Evolutionary conservation across 2,797 vertebrate species (phyloP), one percentile per base, ranked within the genome.

Genomic region (Threskiornis aethiopicus): DNA sequence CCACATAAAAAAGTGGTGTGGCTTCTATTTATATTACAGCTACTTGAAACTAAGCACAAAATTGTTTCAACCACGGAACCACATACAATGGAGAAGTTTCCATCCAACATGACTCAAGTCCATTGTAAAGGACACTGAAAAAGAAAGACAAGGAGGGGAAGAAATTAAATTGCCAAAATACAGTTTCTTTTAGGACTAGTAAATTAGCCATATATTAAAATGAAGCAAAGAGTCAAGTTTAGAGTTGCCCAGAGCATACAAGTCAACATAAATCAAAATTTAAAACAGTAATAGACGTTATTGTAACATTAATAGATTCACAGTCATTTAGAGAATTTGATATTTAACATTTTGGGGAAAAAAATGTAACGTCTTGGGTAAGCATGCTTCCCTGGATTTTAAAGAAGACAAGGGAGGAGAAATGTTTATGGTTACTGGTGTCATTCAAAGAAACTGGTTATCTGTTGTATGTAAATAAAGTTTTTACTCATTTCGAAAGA

Each of bases 51-150:
- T 84, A 33, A 94, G 82, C 72, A 93, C 84, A 96, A 93, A 96
- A 93, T 88, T 91, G 87, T 95, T 97, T 92, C 89, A 69, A 67
- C 91, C 93, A 90, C 44, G 10, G 82, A 96, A 91, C 94, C 84
- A 94, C 96, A 72, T 91, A 96, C 92, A 94, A 91, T 96, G 96
- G 86, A 84, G 77, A 97, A 86, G 54, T 96, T 97, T 97, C 94
- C 96, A 90, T 93, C 78, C 65, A 90, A 58, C 21, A 12, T 89
- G 79, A 88, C 81, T 95, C 85, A 93, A 88, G 37, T 66, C 47
- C 86, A 88, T 96, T 97, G 93, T 95, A 96, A 95, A 95, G 55
- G 42, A 24, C 58, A 61, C 71, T 31, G 42, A 87, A 93, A 93
- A 79, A 72, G 80, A 78, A 77, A 55, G 85, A 59, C 35, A 47